phyloP scores from a whole-genome alignment of 2,113 vertebrate species.

The Nycticorax nycticorax region DNA sequence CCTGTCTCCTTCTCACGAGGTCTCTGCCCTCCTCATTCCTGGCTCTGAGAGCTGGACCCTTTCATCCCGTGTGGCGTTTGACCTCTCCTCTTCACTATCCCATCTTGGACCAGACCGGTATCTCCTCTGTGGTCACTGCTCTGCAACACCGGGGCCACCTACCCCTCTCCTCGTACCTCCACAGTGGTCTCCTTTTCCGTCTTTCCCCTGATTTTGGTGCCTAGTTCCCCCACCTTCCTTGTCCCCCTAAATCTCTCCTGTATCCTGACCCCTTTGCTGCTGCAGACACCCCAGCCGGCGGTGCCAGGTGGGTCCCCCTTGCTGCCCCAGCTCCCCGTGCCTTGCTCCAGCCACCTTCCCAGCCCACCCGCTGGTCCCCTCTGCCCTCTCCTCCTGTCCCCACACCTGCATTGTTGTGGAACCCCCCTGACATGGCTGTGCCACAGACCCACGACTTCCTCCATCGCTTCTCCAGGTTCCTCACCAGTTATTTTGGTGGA shows the following conservation, averaged over 20 bases:
- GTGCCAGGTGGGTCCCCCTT: accelerated
- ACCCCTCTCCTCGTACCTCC: neutral
- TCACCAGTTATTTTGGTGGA: neutral
- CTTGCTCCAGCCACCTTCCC: neutral
- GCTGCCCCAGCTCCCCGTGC: neutral
- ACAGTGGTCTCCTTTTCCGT: neutral
- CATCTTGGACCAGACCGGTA: neutral
- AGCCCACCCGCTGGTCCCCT: neutral
- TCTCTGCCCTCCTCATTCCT: neutral
- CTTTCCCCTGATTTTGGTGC: neutral
- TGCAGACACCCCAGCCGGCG: neutral
- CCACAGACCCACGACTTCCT: neutral
- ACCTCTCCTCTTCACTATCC: neutral
- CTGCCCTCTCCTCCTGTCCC: neutral
- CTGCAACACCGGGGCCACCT: accelerated
- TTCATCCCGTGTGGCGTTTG: neutral
- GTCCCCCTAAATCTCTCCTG: neutral
- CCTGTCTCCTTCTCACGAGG: neutral
- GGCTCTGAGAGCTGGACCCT: neutral
- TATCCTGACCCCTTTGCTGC: neutral
- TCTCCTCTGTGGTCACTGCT: neutral
- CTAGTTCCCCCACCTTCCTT: neutral
- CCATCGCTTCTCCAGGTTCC: neutral
- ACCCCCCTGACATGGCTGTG: neutral
- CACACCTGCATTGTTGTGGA: neutral